Conservation (phyloP, 2,113 vertebrate genomes). For the Rhinolophus ferrumequinum region DNA sequence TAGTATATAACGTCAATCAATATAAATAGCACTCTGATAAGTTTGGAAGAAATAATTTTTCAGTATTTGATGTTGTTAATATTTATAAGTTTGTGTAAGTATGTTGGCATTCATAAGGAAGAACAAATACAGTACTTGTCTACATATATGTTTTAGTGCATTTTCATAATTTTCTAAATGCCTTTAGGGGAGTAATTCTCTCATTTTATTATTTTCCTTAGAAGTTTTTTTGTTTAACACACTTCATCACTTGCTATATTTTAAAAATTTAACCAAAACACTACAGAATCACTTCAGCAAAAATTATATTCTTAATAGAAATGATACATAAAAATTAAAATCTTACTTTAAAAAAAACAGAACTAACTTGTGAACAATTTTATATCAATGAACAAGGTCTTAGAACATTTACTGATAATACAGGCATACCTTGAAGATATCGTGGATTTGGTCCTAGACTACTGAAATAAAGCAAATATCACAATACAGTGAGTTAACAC, state of each 20-base stretch:
- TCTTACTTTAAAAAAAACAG: conserved; percentile 67
- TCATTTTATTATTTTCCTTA: background rate
- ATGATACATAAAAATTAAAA: conserved; percentile 78
- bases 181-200: background rate
- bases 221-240: background rate
- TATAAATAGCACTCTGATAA: conserved; percentile 26
- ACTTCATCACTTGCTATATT: background rate
- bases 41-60: conserved; percentile 37
- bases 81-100: background rate
- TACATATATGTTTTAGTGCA: background rate
- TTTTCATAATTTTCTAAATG: conserved; percentile 33
- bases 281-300: conserved; percentile 72
- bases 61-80: background rate
- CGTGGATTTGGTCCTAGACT: background rate
- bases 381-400: conserved; percentile 71
- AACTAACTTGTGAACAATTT: conserved; percentile 81
- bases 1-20: background rate
- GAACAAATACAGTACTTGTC: background rate
- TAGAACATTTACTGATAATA: conserved; percentile 74
- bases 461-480: background rate
- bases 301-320: conserved; percentile 80
- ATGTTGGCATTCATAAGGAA: background rate
- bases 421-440: background rate
- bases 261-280: background rate
- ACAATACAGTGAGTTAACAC: background rate